A percentile compares a stretch with the other conserved stretches of the same genome.
These are phyloP conservation scores for Leucophenga varia DNA, from an alignment of 1,140 invertebrate genomes.

Conservation along the genomic window DNA sequence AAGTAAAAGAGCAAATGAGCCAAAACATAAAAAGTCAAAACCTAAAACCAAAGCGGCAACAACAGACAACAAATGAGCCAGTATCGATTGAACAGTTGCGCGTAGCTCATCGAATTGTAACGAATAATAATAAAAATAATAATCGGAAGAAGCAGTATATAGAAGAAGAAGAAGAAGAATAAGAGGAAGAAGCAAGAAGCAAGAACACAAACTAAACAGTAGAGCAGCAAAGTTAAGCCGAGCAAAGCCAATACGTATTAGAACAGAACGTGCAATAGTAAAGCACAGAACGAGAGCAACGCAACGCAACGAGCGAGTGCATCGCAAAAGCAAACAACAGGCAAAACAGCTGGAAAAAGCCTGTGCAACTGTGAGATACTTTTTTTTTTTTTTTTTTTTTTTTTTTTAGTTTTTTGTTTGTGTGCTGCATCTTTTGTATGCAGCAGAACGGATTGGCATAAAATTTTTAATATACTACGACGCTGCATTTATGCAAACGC, in stretches of 20 bases:
- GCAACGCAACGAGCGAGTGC: too few species aligned
- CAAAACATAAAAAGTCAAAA: not conserved
- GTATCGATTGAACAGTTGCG: constrained; percentile 50
- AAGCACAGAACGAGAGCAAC: constrained; percentile 7
- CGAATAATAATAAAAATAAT: too few species aligned
- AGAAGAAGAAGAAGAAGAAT: constrained; percentile 11
- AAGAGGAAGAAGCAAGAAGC: constrained; percentile 27
- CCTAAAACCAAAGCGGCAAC: constrained; percentile 3
- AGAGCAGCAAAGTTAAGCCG: constrained; percentile 33
- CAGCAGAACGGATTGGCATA: too few species aligned
- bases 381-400: too few species aligned
- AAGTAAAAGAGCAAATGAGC: constrained; percentile 15
- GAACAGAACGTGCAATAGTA: constrained; percentile 15
- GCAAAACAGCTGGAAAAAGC: constrained; percentile 26
- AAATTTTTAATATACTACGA: too few species aligned
- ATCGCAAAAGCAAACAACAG: constrained; percentile 22
- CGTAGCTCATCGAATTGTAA: constrained; percentile 44
- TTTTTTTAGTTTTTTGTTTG: too few species aligned
- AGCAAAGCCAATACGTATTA: constrained; percentile 16
- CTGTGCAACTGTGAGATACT: constrained; percentile 15
- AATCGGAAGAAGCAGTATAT: constrained; percentile 8
- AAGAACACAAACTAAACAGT: constrained; percentile 28
- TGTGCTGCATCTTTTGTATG: too few species aligned
- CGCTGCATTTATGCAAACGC: too few species aligned
- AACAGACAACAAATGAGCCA: constrained; percentile 16